Conservation (phyloP, 2,797 vertebrate species). For the Tiaroga cobitis region DNA sequence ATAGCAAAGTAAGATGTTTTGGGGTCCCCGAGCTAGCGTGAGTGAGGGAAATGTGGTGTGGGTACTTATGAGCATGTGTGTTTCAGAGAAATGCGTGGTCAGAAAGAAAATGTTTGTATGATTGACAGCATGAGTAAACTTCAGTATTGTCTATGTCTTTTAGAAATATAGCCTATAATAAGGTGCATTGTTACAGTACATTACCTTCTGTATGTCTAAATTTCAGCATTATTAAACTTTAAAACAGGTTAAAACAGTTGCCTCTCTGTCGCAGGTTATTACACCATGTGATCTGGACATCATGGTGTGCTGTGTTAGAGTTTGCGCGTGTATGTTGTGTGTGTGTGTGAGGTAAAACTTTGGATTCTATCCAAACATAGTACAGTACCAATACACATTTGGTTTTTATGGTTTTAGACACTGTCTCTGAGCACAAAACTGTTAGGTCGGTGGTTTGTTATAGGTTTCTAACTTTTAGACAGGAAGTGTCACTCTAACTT, state of each 20-base stretch:
- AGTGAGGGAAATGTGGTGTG: neutral
- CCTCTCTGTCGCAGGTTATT: neutral
- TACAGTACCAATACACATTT: neutral
- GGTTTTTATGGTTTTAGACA: neutral
- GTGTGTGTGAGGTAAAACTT: neutral
- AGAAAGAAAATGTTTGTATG: neutral
- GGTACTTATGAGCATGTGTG: slow-evolving; percentile 20
- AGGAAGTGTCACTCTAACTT: neutral
- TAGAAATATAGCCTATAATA: neutral
- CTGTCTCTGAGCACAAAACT: neutral
- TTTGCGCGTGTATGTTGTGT: slow-evolving; percentile 15
- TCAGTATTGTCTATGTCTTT: neutral
- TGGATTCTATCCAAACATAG: neutral
- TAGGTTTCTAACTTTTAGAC: neutral
- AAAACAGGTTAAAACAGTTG: neutral
- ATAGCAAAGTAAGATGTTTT: slow-evolving; percentile 74
- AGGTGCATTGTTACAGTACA: neutral
- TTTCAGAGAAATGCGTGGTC: slow-evolving; percentile 1
- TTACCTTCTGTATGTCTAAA: neutral
- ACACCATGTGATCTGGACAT: neutral
- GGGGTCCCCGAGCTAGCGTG: neutral
- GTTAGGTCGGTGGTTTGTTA: neutral
- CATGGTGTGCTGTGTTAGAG: neutral
- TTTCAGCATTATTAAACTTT: neutral
- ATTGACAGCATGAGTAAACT: neutral